Percentiles rank a stretch among this genome's conserved stretches.
phyloP scores from a whole-genome alignment of 2,113 vertebrate species.

The Dunckerocampus dactyliophorus region DNA sequence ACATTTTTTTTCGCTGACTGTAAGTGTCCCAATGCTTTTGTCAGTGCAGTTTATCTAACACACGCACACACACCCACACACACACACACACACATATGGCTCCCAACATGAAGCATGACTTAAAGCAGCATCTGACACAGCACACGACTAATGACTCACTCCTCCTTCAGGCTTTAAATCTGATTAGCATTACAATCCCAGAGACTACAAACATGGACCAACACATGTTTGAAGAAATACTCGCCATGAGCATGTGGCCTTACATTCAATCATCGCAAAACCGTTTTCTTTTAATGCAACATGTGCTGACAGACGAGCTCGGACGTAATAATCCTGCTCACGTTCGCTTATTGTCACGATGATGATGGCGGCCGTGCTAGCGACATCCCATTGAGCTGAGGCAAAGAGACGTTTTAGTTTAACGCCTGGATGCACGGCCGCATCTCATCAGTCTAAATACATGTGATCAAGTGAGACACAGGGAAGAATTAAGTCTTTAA shows the following conservation, averaged over 20 bases:
- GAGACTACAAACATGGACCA: constrained; percentile 40
- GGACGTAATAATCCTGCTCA: not conserved
- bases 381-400: constrained; percentile 1
- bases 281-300: not conserved
- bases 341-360: not conserved
- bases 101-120: constrained; percentile 34
- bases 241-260: constrained; percentile 2
- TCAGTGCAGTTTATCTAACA: too few relatives aligned
- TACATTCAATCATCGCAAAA: not conserved
- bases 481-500: constrained; percentile 8
- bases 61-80: too few relatives aligned
- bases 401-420: constrained; percentile 1
- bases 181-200: constrained; percentile 53
- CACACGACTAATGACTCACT: constrained; percentile 51
- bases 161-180: constrained; percentile 41
- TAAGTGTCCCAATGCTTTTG: too few relatives aligned
- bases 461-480: constrained; percentile 6
- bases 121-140: constrained; percentile 36
- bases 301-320: not conserved
- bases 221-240: constrained; percentile 30
- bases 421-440: not conserved
- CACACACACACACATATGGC: too few relatives aligned
- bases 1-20: too few relatives aligned
- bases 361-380: not conserved
- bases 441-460: constrained; percentile 4